Base-by-base conservation (phyloP, 2,797 vertebrate species). In the Tachyglossus aculeatus region DNA sequence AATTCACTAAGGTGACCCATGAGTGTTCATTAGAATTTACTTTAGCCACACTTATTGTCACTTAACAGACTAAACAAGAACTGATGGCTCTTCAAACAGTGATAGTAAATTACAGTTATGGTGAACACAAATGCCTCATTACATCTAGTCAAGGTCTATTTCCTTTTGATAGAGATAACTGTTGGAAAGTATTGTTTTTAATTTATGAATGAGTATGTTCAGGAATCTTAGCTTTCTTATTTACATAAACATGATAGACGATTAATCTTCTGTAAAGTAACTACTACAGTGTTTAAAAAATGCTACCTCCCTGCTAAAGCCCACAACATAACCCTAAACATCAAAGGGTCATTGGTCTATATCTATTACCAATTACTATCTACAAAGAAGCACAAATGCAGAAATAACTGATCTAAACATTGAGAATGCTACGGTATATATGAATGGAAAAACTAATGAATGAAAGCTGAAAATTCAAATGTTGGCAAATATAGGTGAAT, bases 61-160 rank as follows among this genome's bases (percentile, higher is more conserved):
- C 75, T 88, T 87, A 83, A 44, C 75, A 71, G 86, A 68, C 78
- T 77, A 79, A 88, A 87, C 5, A 66, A 85, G 81, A 67, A 89
- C n/a, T 3, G 76, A 86, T 83, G 70, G 65, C 41, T 86, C 82
- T 74, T 80, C 55, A 51, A 74, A 77, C 74, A 54, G 62, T 58
- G 67, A 67, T 43, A 70, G 80, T 79, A 83, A 89, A 85, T 87
- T 74, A 80, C 61, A 82, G 82, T 83, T 83, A 77, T 9, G 61
- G 78, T 2, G 40, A 85, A 85, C 80, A 84, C 80, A 82, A 78
- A 82, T 80, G 87, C 76, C 86, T 91, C 88, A 83, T 91, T 90
- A 88, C 68, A n/a, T 58, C 77, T 36, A 74, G 90, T 88, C 86
- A 90, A 82, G 88, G 65, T 78, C 88, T 88, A 56, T 84, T 91